These are phyloP conservation scores for Paralinhomoeus sp. DNA, from an alignment of 2,888 invertebrate genomes.

Conservation along the genomic window DNA sequence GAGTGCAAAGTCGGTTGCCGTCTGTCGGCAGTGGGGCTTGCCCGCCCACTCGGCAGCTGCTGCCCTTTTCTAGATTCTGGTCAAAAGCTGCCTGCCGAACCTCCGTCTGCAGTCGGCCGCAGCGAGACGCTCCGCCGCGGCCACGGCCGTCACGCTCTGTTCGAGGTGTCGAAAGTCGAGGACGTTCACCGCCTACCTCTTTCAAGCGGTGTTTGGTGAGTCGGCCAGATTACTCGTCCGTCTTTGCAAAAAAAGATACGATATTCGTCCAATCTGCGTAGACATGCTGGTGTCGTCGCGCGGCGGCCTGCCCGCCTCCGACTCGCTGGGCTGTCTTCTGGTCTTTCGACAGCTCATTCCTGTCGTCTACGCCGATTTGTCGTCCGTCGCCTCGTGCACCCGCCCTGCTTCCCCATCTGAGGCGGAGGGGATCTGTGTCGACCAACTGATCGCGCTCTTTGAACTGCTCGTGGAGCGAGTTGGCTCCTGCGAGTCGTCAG, in stretches of 20 bases:
- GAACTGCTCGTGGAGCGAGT: constrained; percentile 32
- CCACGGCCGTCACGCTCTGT: constrained; percentile 54
- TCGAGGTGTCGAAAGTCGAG: constrained; percentile 48
- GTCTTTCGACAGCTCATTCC: too few relatives aligned
- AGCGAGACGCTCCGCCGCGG: constrained; percentile 54
- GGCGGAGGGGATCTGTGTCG: neutral
- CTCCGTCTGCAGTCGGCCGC: constrained; percentile 44
- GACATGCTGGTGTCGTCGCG: too few relatives aligned
- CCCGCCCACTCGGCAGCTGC: neutral
- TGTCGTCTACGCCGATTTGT: too few relatives aligned
- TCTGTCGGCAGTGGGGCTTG: too few relatives aligned
- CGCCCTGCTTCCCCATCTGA: too few relatives aligned
- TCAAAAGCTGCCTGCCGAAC: constrained; percentile 44
- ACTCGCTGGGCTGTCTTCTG: too few relatives aligned
- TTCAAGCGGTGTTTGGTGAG: constrained; percentile 39
- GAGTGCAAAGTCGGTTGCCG: constrained; percentile 42
- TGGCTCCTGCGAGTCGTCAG: constrained; percentile 52
- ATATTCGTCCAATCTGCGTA: too few relatives aligned
- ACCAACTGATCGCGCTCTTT: constrained; percentile 23
- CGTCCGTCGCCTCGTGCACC: too few relatives aligned
- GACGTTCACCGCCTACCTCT: constrained; percentile 43
- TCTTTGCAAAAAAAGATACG: too few relatives aligned
- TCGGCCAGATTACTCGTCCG: too few relatives aligned
- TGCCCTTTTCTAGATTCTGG: constrained; percentile 38
- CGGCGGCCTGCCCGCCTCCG: too few relatives aligned